phyloP scores from a whole-genome alignment of 1,140 invertebrate species.

The Tetramorium simillimum region DNA sequence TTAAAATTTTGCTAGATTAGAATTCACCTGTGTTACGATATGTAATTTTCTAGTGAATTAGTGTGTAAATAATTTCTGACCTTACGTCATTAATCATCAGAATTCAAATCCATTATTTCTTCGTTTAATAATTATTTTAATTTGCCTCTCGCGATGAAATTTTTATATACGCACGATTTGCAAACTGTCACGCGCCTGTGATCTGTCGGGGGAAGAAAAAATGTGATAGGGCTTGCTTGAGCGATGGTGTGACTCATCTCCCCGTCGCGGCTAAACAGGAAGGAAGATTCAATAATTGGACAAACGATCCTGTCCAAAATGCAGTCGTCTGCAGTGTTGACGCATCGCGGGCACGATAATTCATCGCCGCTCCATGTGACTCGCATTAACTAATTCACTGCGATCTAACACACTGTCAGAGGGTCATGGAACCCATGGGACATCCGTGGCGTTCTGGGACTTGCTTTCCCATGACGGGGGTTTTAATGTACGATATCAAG shows the following conservation, averaged over 20 bases:
- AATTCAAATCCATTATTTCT: background rate
- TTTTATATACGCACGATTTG: background rate
- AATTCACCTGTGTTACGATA: background rate
- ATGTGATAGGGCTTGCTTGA: background rate
- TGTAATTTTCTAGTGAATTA: background rate
- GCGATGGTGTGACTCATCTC: background rate
- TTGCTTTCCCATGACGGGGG: conserved; percentile 26
- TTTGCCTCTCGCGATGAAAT: background rate
- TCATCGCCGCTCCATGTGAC: conserved; percentile 72
- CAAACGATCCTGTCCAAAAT: conserved; percentile 77
- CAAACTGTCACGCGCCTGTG: background rate
- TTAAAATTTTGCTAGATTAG: background rate
- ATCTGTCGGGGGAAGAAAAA: background rate
- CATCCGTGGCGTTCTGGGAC: conserved; percentile 60
- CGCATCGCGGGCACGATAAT: conserved; percentile 70
- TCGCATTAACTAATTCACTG: conserved; percentile 80
- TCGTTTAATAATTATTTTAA: background rate
- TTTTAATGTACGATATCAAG: background rate
- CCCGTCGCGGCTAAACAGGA: conserved; percentile 66
- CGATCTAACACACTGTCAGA: conserved; percentile 71
- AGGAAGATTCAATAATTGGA: conserved; percentile 74
- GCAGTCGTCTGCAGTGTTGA: conserved; percentile 71
- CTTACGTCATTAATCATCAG: background rate
- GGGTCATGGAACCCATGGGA: conserved; percentile 80
- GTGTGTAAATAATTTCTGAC: background rate